Evolutionary conservation across 1,140 invertebrate genomes (phyloP), one percentile per base, ranked within the genome.

Genomic region (Caenorhabditis brenneri): DNA sequence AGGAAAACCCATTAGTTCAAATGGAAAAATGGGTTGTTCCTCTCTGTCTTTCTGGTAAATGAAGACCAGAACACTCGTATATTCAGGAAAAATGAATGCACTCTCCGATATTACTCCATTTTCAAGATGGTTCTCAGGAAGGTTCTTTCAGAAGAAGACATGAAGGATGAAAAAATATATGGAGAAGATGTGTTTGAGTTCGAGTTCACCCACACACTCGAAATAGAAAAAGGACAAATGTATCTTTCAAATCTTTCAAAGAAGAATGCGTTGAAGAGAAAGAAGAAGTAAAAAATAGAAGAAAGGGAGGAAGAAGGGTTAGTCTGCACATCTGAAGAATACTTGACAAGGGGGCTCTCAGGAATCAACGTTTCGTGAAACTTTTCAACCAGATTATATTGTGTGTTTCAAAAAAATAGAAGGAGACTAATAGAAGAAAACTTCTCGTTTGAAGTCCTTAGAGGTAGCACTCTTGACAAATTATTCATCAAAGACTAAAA

Each of bases 1-100:
- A n/a, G 10, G 36, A 74, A 74, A 74, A 42, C 65, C 65, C 65
- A 74, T 74, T 74, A 74, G 65, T 74, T 74, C 36, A n/a, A 42
- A 42, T 33, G 65, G 22, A 42, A 74, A 74, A 65, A 19, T 9
- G 16, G 53, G 24, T 55, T 55, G 22, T 24, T 65, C 33, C 6
- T 65, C 58, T 36, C 27, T 22, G 22, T 4, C n/a, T 9, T 39
- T n/a, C 10, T 2, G n/a, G 36, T 33, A 74, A 42, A 42, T 42
- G 36, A 42, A 74, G 33, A 19, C 33, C 24, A 46, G 65, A 74
- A 74, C 36, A 42, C 65, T 74, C 65, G 24, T 3, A 10, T 42
- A 74, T 42, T 74, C 65, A 39, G 36, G n/a, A 74, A 74, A 74
- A n/a, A n/a, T 22, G 36, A 42, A 42, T 74, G 65, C 65, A 42